A percentile compares a stretch with the other conserved stretches of the same genome.
phyloP scores from a whole-genome alignment of 2,113 vertebrate species.

The Lipophrys pholis region DNA sequence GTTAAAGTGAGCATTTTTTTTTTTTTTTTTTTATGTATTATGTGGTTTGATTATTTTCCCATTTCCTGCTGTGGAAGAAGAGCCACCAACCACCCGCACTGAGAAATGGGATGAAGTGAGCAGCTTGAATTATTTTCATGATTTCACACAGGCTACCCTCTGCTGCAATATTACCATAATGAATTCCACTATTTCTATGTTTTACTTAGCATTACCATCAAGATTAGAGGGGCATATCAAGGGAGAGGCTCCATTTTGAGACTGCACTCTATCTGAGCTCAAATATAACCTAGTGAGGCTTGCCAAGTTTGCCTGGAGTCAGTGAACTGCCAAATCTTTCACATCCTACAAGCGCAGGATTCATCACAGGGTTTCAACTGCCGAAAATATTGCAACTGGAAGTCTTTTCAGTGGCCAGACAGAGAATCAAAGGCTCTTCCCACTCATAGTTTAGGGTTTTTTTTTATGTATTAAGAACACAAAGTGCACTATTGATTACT shows the following conservation, averaged over 20 bases:
- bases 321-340: slow-evolving; percentile 67
- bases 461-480: slow-evolving; percentile 51
- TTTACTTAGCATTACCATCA: slow-evolving; percentile 60
- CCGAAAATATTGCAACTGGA: slow-evolving; percentile 55
- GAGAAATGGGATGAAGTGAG: slow-evolving; percentile 47
- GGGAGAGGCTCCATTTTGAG: slow-evolving; percentile 42
- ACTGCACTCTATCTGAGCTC: slow-evolving; percentile 45
- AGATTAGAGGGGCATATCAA: slow-evolving; percentile 49
- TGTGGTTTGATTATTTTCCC: slow-evolving; percentile 7
- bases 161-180: slow-evolving; percentile 39
- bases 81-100: slow-evolving; percentile 30
- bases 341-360: slow-evolving; percentile 63
- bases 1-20: background rate
- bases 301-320: slow-evolving; percentile 71
- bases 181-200: slow-evolving; percentile 47
- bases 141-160: slow-evolving; percentile 48
- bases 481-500: slow-evolving; percentile 52
- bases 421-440: slow-evolving; percentile 68
- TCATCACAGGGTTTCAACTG: slow-evolving; percentile 59
- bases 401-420: slow-evolving; percentile 70
- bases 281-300: slow-evolving; percentile 51
- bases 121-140: slow-evolving; percentile 47
- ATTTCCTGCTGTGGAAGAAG: slow-evolving; percentile 22
- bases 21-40: too few species aligned
- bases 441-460: slow-evolving; percentile 57